Base-by-base conservation (phyloP, 2,888 invertebrate species). In the Perizoma affinitatum region DNA sequence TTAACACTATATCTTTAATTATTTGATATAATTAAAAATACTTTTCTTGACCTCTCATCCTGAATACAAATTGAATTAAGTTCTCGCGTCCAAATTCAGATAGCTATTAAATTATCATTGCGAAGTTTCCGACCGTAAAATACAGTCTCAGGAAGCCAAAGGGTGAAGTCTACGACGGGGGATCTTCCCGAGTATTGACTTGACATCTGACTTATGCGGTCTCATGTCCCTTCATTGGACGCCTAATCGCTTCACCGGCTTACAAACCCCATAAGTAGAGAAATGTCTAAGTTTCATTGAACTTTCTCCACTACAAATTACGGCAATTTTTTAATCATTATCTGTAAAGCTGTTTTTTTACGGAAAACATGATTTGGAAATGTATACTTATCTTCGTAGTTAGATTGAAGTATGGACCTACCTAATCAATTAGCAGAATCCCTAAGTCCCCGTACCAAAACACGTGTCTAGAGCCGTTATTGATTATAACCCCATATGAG, bases 401-500 rank as follows among this genome's bases (percentile, higher is more conserved):
- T 38, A 38, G 5, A 6, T 38, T 38, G 0, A 38, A 38, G 38
- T 38, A 38, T 1, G 38, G 22, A 22, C 22, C 3, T 22, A 22
- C 22, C 22, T 43, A 43, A 61, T 54, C 57, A 57, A 54, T 61
- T 57, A 50, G 42, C 34, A 54, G 36, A 22, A 42, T 53, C 57
- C 45, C 49, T 36, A 46, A 40, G 36, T 41, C 57, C 42, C 7
- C 40, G 55, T 43, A 41, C 45, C 50, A 58, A 58, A 62, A 62
- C 58, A 62, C 58, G 58, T 58, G 62, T 62, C 54, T 54, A 54
- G 38, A 54, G 69, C 72, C 83, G 86, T 65, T 91, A 91, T 92
- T 90, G 91, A 91, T 92, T 92, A 79, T 80, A 84, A 82, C 83
- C 83, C 83, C 69, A 76, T 76, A 82, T 90, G 90, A 90, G 82